phyloP scores from a whole-genome alignment of 2,113 vertebrate species.

The Uria lomvia region DNA sequence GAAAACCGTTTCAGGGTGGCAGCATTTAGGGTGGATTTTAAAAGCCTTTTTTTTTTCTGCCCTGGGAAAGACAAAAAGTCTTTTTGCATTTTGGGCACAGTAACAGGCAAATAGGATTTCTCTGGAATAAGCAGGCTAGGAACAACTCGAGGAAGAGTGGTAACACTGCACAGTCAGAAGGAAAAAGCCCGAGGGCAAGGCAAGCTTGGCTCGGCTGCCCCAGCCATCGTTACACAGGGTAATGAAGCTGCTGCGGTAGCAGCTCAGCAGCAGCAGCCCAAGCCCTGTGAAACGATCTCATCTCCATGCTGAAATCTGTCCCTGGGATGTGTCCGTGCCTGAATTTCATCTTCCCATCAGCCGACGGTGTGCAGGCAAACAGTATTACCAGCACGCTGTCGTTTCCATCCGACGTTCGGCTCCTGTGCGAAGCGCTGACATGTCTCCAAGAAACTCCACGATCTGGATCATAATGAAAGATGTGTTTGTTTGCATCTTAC shows the following conservation, averaged over 20 bases:
- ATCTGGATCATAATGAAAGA: neutral
- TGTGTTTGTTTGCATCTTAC: neutral
- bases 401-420: rapidly evolving
- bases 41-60: neutral
- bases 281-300: rapidly evolving
- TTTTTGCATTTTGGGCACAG: neutral
- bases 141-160: neutral
- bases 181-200: neutral
- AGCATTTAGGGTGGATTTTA: neutral
- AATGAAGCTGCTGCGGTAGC: neutral
- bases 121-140: neutral
- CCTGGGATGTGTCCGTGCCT: neutral
- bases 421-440: rapidly evolving
- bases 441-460: neutral
- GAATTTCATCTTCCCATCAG: neutral
- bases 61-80: neutral
- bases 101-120: neutral
- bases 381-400: rapidly evolving
- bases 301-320: neutral
- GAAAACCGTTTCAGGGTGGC: neutral
- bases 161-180: neutral
- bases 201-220: neutral
- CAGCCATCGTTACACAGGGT: neutral
- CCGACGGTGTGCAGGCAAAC: rapidly evolving
- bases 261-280: neutral